Base-by-base conservation (phyloP, 2,888 invertebrate genomes). In the Andrena marginata region DNA sequence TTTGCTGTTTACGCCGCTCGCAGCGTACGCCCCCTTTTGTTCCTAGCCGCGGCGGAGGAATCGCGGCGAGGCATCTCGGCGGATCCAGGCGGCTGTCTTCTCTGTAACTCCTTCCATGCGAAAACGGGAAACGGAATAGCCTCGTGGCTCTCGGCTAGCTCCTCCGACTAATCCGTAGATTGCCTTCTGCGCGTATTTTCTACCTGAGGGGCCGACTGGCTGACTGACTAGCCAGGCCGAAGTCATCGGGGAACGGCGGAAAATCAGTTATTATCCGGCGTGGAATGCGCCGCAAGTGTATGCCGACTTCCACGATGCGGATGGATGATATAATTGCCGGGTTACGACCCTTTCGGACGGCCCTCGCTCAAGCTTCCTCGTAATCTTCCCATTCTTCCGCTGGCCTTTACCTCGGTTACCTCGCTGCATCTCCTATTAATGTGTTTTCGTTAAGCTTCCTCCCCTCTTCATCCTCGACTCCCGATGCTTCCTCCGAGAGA, bases 131-230 rank as follows among this genome's bases (percentile, higher is more conserved):
- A 26, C 56, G 56, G 56, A 72, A 73, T 20, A 26, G 59, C 62
- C n/a, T 51, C 23, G 70, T 16, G 42, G 23, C 62, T 29, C 56
- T 62, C 49, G 20, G n/a, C n/a, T 51, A n/a, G 56, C 8, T 54
- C 29, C 23, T 35, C 56, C 26, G 26, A 33, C 70, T 92, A 92
- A 92, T 91, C 89, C 90, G 85, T 89, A 88, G 92, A 92, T 92
- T 92, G 90, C 87, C 89, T 91, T 90, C 82, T 80, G 72, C 84
- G 77, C 80, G 80, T 62, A 56, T 85, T 83, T 74, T 78, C 88
- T 91, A 91, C 91, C 91, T 92, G 91, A 85, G 82, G 84, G 76
- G 83, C 82, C 82, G 84, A 85, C 87, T 84, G 85, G 84, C 76
- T 85, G 82, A 87, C 85, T 83, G 87, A 88, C 77, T 86, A 78